Evolutionary conservation across 2,797 vertebrate genomes (phyloP).

Genomic region (Melanotaenia maccullochi): DNA sequence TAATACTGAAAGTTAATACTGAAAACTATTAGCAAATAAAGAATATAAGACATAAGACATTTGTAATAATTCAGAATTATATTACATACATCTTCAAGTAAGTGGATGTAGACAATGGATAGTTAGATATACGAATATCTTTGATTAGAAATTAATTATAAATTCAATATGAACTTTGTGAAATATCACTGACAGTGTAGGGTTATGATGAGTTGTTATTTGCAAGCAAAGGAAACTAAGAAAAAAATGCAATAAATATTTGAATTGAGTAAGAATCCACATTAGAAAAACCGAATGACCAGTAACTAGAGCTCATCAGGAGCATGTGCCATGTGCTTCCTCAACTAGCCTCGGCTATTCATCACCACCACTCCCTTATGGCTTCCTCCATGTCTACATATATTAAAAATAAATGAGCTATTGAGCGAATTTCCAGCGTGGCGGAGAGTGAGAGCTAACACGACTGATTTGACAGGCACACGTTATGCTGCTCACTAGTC

Average conservation of each 20-base stretch:
- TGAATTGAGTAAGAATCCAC: neutral
- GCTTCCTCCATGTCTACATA: slow-evolving; percentile 41
- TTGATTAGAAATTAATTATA: too few species aligned
- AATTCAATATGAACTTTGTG: too few species aligned
- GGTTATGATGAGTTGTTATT: too few species aligned
- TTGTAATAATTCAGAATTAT: too few species aligned
- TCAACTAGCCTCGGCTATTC: slow-evolving; percentile 15
- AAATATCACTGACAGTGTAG: too few species aligned
- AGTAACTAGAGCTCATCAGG: slow-evolving; percentile 22
- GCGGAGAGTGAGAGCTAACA: slow-evolving; percentile 43
- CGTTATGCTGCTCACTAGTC: slow-evolving; percentile 46
- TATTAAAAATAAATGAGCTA: slow-evolving; percentile 62
- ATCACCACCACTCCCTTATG: slow-evolving; percentile 35
- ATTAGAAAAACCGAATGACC: slow-evolving; percentile 8
- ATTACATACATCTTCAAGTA: too few species aligned
- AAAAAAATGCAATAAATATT: slow-evolving; percentile 19
- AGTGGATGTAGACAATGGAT: too few species aligned
- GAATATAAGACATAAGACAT: too few species aligned
- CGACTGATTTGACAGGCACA: slow-evolving; percentile 59
- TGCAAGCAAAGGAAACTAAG: too few species aligned
- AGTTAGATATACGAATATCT: too few species aligned
- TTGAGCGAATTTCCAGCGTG: slow-evolving; percentile 45
- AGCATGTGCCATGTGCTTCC: slow-evolving; percentile 20
- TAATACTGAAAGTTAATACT: too few species aligned
- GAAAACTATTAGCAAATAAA: too few species aligned